Base-by-base conservation (phyloP, 2,797 vertebrate species). In the Parauchenoglanis punctatus region DNA sequence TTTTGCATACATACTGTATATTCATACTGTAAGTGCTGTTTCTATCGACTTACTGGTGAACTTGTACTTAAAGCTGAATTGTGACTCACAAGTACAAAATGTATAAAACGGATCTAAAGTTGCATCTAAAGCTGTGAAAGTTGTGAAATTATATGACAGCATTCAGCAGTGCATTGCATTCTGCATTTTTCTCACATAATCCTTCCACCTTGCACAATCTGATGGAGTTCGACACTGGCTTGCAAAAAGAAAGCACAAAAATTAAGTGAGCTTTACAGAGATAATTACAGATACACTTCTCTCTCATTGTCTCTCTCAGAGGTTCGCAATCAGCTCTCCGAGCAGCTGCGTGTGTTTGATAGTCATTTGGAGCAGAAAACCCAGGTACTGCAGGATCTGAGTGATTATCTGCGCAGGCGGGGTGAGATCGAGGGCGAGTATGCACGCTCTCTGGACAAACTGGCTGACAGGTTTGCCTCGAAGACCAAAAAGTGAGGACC, bases 401-500 rank as follows among this genome's bases (percentile, higher is more conserved):
- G 89, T 0, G 96, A 96, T 81, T 96, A 96, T 90, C 92, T 96
- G 87, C 93, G 95, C 6, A 93, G 96, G 13, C 93, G 96, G 75
- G 92, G 94, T 0, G 96, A 96, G 92, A 94, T 96, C 28, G 96
- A 96, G 90, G 94, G 91, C 81, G 96, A 96, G 88, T 96, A 96
- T 1, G 90, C 95, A 0, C 95, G 96, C 77, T 95, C 94, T 0
- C 92, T 96, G 63, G 96, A 96, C 59, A 96, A 94, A 87, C 94
- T 96, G 0, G 91, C 94, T 1, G 96, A 96, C 82, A 91, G 81
- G 77, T 96, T 95, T 90, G 92, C 93, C 3, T 94, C 94, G 44
- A 95, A 90, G 87, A 94, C 90, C 67, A 96, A 94, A 88, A 95
- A 93, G 96, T 96, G 88, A 88, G 73, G 2, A 85, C 25, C 35